Evolutionary conservation across 2,797 vertebrate genomes (phyloP).

Genomic region (Furcifer pardalis): DNA sequence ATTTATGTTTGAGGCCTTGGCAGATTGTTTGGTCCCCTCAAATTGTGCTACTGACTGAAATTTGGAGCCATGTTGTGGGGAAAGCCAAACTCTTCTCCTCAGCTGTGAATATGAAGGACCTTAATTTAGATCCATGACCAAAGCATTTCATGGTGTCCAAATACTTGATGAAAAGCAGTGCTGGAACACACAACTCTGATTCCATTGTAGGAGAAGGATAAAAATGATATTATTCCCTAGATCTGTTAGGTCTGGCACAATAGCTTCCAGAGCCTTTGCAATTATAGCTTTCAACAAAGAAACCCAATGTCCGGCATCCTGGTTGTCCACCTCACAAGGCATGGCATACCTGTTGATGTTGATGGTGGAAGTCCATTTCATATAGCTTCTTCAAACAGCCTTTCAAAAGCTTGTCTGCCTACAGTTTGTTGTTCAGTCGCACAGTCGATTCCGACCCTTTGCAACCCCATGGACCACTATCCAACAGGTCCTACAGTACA

Average conservation of each 20-base stretch:
- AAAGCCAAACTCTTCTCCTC: neutral
- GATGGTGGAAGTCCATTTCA: neutral
- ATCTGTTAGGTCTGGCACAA: neutral
- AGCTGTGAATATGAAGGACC: neutral
- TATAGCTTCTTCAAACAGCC: neutral
- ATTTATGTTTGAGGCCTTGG: neutral
- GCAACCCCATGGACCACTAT: too few relatives aligned
- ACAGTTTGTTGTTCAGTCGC: too few relatives aligned
- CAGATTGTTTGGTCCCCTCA: neutral
- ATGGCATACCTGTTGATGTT: neutral
- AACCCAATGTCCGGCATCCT: neutral
- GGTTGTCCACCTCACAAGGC: neutral
- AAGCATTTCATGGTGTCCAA: neutral
- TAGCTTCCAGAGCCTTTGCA: neutral
- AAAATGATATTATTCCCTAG: neutral
- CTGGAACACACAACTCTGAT: neutral
- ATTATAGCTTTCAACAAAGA: neutral
- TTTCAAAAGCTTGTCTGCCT: neutral
- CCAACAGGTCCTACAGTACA: neutral
- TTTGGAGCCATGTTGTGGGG: too few relatives aligned
- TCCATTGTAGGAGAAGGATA: neutral
- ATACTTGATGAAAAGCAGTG: neutral
- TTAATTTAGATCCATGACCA: neutral
- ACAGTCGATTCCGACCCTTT: too few relatives aligned
- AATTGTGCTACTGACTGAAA: neutral